These are phyloP conservation scores for Galerucella pusilla DNA, from an alignment of 2,888 invertebrate genomes.

Conservation along the genomic window DNA sequence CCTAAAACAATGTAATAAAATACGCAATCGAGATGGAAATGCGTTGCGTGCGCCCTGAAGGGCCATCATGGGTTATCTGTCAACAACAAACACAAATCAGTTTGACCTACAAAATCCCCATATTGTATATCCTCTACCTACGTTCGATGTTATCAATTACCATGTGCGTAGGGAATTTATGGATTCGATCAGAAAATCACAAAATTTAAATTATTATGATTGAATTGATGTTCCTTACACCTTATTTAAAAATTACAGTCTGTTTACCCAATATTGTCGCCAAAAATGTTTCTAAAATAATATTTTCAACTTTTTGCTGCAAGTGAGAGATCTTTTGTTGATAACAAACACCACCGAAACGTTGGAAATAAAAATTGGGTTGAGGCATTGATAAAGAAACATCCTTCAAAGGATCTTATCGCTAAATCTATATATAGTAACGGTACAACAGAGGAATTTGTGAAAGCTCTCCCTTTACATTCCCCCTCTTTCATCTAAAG, in stretches of 20 bases:
- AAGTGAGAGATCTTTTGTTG: too few species aligned
- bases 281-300: too few species aligned
- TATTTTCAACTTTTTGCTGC: too few species aligned
- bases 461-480: neutral
- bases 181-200: neutral
- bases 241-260: too few species aligned
- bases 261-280: too few species aligned
- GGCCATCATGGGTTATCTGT: conserved; percentile 51
- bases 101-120: conserved; percentile 59
- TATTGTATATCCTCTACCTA: conserved; percentile 55
- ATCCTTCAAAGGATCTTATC: too few species aligned
- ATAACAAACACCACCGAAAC: too few species aligned
- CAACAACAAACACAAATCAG: conserved; percentile 60
- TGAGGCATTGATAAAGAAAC: too few species aligned
- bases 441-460: neutral
- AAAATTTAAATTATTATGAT: neutral
- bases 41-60: conserved; percentile 35
- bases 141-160: conserved; percentile 57
- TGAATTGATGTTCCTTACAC: too few species aligned
- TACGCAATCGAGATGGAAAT: conserved; percentile 47
- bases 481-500: neutral
- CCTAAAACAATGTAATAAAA: conserved; percentile 49
- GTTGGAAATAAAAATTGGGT: too few species aligned
- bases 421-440: neutral
- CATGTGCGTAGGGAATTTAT: neutral